Evolutionary conservation across 2,797 vertebrate genomes (phyloP), one percentile per base, ranked within the genome.

Genomic region (Clarias laeviceps): DNA sequence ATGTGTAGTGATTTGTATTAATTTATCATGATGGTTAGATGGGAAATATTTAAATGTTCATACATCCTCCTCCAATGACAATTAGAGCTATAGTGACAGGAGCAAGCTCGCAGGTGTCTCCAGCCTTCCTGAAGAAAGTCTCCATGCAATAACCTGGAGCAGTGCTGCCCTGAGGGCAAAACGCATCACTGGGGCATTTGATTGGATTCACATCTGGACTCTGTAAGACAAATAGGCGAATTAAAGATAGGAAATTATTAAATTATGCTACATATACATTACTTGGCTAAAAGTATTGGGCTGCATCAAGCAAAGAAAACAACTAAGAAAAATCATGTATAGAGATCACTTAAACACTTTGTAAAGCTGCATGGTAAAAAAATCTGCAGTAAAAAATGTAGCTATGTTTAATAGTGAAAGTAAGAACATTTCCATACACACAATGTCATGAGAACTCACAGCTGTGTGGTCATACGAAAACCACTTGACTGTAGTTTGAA

Each of bases 91-190:
- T 95, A 0, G 91, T 94, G 85, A 97, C 91, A 24, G 97, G 96
- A 0, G 96, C 95, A 84, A 97, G 89, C 90, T 95, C 95, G 93
- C 97, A 98, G 1, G 92, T 94, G 64, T 95, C 92, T 61, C 95
- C 97, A 4, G 89, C 90, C 92, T 97, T 97, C 68, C 94, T 94
- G 27, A 97, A 95, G 89, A 98, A 97, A 0, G 96, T 93, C 90
- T 97, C 97, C 96, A 97, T 97, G 93, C 97, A 98, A 93, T 96
- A 97, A 0, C 92, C 91, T 0, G 96, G 97, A 40, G 94, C 94
- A 0, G 90, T 84, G 68, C 96, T 97, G 87, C 97, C 97, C 45
- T 82, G 64, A 0, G 97, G 96, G 88, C 97, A 98, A 89, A 98
- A 97, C 0, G 97, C 97, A 2, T 97, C 96, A 0, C 80, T 90